These are phyloP conservation scores for Odontophorus gujanensis DNA, from an alignment of 2,113 vertebrate species.

Conservation along the genomic window DNA sequence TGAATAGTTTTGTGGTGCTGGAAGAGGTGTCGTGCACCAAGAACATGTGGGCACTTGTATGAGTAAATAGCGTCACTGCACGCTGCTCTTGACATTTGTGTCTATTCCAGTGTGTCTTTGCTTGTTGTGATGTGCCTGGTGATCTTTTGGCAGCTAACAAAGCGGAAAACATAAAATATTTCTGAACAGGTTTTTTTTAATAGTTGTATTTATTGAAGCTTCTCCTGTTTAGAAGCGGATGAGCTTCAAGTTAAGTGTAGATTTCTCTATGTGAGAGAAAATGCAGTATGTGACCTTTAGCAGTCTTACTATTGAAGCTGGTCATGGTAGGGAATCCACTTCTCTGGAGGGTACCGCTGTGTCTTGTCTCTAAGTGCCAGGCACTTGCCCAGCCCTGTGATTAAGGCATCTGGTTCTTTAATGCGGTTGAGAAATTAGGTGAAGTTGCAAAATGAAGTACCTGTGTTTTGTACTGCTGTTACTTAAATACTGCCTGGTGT, in stretches of 20 bases:
- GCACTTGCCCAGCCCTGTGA: neutral
- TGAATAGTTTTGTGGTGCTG: neutral
- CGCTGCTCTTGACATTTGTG: neutral
- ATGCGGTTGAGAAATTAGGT: conserved; percentile 45
- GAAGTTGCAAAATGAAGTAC: conserved; percentile 34
- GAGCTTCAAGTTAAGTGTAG: neutral
- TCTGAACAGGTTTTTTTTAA: too few species aligned
- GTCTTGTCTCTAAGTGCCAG: neutral
- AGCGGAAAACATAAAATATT: neutral
- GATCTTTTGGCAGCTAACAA: neutral
- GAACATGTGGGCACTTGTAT: neutral
- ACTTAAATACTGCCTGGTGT: conserved; percentile 29
- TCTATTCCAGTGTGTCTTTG: neutral
- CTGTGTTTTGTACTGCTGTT: neutral
- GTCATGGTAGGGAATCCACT: neutral
- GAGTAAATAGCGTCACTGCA: neutral
- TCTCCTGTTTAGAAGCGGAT: neutral
- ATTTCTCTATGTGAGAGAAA: neutral
- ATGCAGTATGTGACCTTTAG: neutral
- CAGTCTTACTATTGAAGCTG: neutral
- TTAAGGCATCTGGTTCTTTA: neutral
- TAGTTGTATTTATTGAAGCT: neutral
- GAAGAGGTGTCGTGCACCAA: neutral
- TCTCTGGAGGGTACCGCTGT: neutral
- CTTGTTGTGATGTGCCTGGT: neutral